These are phyloP conservation scores for Brachystomella parvula DNA, from an alignment of 1,140 invertebrate genomes.

Conservation along the genomic window DNA sequence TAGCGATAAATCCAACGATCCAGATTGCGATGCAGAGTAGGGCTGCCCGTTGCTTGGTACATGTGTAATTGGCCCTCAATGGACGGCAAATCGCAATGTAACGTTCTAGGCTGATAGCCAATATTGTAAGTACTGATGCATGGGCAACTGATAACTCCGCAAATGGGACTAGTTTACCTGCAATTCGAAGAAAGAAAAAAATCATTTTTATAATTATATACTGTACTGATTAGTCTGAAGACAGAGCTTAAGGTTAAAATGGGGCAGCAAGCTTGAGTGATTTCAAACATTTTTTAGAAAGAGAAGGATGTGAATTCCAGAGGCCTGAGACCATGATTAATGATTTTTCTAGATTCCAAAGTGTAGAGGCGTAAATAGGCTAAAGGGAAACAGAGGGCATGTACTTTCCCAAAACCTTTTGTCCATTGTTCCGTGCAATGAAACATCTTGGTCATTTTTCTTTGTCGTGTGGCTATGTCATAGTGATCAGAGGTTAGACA, in stretches of 20 bases:
- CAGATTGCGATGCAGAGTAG: conserved; percentile 75
- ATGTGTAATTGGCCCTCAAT: conserved; percentile 78
- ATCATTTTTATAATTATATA: not conserved
- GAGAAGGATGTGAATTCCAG: not conserved
- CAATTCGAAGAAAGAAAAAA: conserved; percentile 29
- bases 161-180: conserved; percentile 83
- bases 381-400: not conserved
- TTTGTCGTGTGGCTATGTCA: too few relatives aligned
- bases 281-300: too few relatives aligned
- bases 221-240: not conserved
- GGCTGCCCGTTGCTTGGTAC: conserved; percentile 74
- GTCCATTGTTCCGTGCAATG: too few relatives aligned
- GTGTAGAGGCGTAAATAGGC: not conserved
- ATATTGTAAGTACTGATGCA: conserved; percentile 83
- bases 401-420: too few relatives aligned
- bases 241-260: not conserved
- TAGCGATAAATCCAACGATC: conserved; percentile 72
- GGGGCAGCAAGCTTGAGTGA: too few relatives aligned
- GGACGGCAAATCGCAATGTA: conserved; percentile 93
- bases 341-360: too few relatives aligned
- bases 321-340: too few relatives aligned
- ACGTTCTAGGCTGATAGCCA: conserved; percentile 86
- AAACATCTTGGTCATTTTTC: too few relatives aligned
- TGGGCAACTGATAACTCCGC: conserved; percentile 86
- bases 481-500: too few relatives aligned